A percentile compares a stretch with the other conserved stretches of the same genome.
These are phyloP conservation scores for Protophormia terraenovae DNA, from an alignment of 2,888 invertebrate genomes.

Conservation along the genomic window DNA sequence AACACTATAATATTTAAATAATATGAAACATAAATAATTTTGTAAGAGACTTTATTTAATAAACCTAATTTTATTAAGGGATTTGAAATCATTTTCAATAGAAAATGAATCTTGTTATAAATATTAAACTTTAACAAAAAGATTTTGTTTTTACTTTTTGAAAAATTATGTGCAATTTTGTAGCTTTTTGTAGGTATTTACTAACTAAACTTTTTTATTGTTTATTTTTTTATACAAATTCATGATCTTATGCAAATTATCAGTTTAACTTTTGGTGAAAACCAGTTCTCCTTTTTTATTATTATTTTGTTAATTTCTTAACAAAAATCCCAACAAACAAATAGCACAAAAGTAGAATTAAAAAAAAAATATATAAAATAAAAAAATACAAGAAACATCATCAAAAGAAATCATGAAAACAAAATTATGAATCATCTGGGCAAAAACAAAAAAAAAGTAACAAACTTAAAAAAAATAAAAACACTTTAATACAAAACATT, in stretches of 20 bases:
- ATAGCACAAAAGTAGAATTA: not conserved
- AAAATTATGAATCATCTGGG: slow-evolving; percentile 47
- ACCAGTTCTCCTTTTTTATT: slow-evolving; percentile 34
- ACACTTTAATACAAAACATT: not conserved
- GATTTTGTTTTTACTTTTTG: not conserved
- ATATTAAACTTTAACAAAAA: not conserved
- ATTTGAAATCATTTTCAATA: no score
- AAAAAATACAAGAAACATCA: slow-evolving; percentile 19
- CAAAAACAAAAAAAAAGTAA: not conserved
- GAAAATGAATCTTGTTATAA: no score
- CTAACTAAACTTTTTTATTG: not conserved
- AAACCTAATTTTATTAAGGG: no score
- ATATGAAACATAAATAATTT: no score
- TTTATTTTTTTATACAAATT: slow-evolving; percentile 17
- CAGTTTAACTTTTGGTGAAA: slow-evolving; percentile 33
- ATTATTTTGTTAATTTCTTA: slow-evolving; percentile 25
- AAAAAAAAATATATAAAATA: not conserved
- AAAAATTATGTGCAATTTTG: not conserved
- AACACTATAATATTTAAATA: no score
- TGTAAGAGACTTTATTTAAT: no score
- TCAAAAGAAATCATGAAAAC: slow-evolving; percentile 35
- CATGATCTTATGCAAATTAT: slow-evolving; percentile 43
- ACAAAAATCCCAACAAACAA: slow-evolving; percentile 6
- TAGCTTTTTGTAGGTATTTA: not conserved
- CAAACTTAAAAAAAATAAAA: not conserved